Evolutionary conservation across 2,113 vertebrate genomes (phyloP).

Genomic region (Megaceryle maxima): DNA sequence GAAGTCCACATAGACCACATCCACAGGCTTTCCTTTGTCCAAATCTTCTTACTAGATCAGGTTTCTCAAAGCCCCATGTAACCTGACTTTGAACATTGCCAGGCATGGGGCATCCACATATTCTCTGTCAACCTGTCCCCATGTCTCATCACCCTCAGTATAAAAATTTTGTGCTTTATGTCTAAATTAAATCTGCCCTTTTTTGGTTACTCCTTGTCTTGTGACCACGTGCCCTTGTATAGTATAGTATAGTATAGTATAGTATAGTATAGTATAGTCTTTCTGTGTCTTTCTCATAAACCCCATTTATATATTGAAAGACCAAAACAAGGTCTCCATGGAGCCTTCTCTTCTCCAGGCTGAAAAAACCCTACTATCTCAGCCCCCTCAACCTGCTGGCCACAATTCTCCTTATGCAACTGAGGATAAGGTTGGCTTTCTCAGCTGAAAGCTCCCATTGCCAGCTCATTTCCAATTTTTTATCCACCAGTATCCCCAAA

Average conservation of each 20-base stretch:
- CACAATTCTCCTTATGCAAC: not conserved
- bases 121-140: not conserved
- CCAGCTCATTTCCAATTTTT: not conserved
- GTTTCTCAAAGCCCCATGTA: not conserved
- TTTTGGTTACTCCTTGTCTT: too few species aligned
- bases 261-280: not conserved
- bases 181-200: not conserved
- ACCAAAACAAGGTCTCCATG: not conserved
- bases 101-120: not conserved
- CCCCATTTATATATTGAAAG: not conserved
- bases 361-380: not conserved
- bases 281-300: not conserved
- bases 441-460: not conserved
- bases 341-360: not conserved
- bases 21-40: not conserved
- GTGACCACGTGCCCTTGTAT: not conserved
- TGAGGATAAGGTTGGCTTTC: not conserved
- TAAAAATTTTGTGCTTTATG: not conserved
- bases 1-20: too few species aligned
- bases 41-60: too few species aligned
- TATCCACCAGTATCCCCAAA: not conserved
- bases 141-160: not conserved
- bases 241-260: not conserved
- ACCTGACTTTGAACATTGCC: not conserved
- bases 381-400: not conserved